Evolutionary conservation across 2,113 vertebrate genomes (phyloP), one percentile per base, ranked within the genome.

Genomic region (Campylomormyrus numenius): DNA sequence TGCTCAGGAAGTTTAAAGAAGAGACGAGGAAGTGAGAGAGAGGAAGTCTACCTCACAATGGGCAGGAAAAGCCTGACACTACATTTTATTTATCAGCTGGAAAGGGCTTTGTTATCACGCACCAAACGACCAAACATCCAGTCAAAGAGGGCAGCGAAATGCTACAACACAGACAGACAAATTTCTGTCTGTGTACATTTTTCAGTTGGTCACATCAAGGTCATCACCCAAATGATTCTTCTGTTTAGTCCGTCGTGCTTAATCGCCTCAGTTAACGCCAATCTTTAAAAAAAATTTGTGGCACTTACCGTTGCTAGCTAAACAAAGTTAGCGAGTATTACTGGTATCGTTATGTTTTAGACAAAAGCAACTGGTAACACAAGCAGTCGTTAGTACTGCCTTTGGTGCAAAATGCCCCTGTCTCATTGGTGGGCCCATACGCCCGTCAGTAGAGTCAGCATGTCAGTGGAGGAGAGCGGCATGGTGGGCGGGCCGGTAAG

Each of bases 391-490:
- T 77, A 77, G 70, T 77, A 19, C 31, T 4, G 13, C 70, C 70
- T 74, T 74, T 74, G 70, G 27, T 74, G 70, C 31, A 31, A 1
- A 35, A 39, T 42, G 17, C 8, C 8, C 13, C 77, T n/a, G 7
- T 24, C 42, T 85, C 3, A n/a, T 3, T 85, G 45, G 80, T 85
- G 80, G 17, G 39, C 80, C 45, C 3, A 3, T 24, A 24, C 6
- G 21, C 19, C 83, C 7, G 7, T 48, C 83, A 83, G 39, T 83
- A 90, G 86, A 88, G 87, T 93, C 87, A 70, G 15, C 45, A 15
- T 24, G 89, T 87, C 45, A 66, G 88, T 88, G 35, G 53, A 88
- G 90, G 84, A 89, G 45, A 48, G 83, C 17, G 11, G 7, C 17
- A 53, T 9, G 39, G 87, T 88, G 31, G 56, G 31, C 3, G 21